Percentiles rank a stretch among this genome's conserved stretches.
Conservation (phyloP, 53 echinoderm and acorn worm species). For the Actinopyga echinites region DNA sequence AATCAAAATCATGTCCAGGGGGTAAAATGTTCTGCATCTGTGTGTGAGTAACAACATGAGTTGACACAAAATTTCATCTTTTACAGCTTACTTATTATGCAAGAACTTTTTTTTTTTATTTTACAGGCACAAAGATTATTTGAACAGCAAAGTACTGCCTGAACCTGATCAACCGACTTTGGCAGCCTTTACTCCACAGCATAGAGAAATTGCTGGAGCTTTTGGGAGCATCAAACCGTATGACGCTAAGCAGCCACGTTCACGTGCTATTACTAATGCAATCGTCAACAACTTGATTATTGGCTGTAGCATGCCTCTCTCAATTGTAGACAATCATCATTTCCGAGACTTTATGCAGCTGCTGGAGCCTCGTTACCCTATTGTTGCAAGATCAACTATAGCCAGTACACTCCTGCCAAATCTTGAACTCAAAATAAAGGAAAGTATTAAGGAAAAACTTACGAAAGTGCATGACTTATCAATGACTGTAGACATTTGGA, state of each 20-base stretch:
- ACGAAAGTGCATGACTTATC: neutral
- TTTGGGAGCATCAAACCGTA: neutral
- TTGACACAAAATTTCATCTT: too few relatives aligned
- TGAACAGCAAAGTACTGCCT: too few relatives aligned
- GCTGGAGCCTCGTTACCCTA: neutral
- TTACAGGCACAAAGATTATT: too few relatives aligned
- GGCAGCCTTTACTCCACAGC: neutral
- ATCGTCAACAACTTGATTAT: slow-evolving; percentile 1
- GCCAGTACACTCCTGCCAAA: slow-evolving; percentile 17
- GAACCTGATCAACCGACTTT: too few relatives aligned
- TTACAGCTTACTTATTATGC: too few relatives aligned
- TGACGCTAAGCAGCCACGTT: neutral
- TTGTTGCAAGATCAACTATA: slow-evolving; percentile 10
- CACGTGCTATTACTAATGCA: neutral
- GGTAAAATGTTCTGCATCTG: too few relatives aligned
- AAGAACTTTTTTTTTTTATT: too few relatives aligned
- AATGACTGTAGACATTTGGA: slow-evolving; percentile 48
- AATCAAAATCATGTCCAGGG: too few relatives aligned
- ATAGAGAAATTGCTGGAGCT: neutral
- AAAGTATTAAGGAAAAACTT: slow-evolving; percentile 33
- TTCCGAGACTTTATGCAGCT: neutral
- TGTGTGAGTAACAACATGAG: too few relatives aligned
- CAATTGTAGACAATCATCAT: slow-evolving; percentile 21
- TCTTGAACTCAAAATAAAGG: slow-evolving; percentile 2
- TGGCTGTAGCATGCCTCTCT: slow-evolving; percentile 23